phyloP scores from a whole-genome alignment of 2,113 vertebrate species.

The Tapirus terrestris region DNA sequence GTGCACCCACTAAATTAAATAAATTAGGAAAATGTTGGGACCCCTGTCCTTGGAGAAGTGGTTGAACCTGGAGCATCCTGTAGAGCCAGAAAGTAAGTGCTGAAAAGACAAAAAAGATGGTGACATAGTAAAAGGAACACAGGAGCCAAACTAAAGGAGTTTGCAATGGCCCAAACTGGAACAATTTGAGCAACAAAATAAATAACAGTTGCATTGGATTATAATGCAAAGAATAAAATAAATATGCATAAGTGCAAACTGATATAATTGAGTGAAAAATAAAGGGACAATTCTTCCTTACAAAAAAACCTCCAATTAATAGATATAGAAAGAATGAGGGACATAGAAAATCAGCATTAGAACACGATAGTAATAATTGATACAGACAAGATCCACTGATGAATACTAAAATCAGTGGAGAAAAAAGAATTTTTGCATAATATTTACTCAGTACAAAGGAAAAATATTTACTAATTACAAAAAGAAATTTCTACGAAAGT shows the following conservation, averaged over 20 bases:
- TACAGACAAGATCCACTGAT: background rate
- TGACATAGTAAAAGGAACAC: background rate
- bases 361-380: background rate
- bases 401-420: background rate
- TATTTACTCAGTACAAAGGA: slow-evolving; percentile 21
- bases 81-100: background rate
- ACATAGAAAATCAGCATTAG: background rate
- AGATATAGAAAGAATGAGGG: background rate
- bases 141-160: background rate
- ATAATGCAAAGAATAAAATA: background rate
- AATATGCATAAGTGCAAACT: background rate
- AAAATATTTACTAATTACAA: slow-evolving; percentile 44
- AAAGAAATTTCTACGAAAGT: background rate
- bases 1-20: background rate
- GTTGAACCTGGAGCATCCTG: background rate
- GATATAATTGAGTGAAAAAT: background rate
- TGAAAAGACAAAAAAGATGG: background rate
- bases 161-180: background rate
- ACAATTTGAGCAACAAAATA: background rate
- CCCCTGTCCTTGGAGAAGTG: background rate
- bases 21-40: background rate
- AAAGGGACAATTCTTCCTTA: background rate
- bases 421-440: background rate
- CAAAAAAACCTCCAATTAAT: background rate
- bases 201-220: background rate